These are phyloP conservation scores for Lontra canadensis DNA, from an alignment of 2,113 vertebrate genomes.

Conservation along the genomic window DNA sequence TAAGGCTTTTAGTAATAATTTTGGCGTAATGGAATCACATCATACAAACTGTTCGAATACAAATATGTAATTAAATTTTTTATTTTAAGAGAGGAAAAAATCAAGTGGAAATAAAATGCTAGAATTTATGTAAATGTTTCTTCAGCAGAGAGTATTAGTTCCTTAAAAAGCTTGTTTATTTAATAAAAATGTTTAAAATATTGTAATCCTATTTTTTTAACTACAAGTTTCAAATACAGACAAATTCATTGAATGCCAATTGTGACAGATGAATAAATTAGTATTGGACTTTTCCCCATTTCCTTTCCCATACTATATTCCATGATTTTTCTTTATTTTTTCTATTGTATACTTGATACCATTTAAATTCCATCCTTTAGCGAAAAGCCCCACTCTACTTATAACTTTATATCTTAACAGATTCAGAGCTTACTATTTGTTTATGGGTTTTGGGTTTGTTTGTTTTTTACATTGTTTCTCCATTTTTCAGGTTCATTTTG, in stretches of 20 bases:
- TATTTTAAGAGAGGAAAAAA: not conserved
- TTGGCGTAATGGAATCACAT: not conserved
- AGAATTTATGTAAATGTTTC: not conserved
- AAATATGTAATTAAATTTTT: not conserved
- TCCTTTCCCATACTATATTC: not conserved
- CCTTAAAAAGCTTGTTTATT: not conserved
- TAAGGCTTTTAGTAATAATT: not conserved
- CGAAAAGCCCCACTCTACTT: not conserved
- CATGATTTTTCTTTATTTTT: not conserved
- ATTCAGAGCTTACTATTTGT: not conserved
- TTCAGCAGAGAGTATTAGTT: not conserved
- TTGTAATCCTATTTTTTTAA: not conserved
- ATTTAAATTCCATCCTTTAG: not conserved
- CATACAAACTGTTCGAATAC: not conserved
- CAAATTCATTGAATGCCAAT: not conserved
- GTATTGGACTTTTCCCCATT: not conserved
- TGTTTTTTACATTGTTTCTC: not conserved
- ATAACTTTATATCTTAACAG: not conserved
- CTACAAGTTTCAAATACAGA: not conserved
- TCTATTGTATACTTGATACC: not conserved
- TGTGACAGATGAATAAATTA: not conserved
- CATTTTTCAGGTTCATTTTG: not conserved
- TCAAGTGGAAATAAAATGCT: not conserved
- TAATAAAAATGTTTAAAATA: not conserved
- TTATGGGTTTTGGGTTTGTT: not conserved